Evolutionary conservation across 2,888 invertebrate genomes (phyloP).

Genomic region (Rotaria socialis): DNA sequence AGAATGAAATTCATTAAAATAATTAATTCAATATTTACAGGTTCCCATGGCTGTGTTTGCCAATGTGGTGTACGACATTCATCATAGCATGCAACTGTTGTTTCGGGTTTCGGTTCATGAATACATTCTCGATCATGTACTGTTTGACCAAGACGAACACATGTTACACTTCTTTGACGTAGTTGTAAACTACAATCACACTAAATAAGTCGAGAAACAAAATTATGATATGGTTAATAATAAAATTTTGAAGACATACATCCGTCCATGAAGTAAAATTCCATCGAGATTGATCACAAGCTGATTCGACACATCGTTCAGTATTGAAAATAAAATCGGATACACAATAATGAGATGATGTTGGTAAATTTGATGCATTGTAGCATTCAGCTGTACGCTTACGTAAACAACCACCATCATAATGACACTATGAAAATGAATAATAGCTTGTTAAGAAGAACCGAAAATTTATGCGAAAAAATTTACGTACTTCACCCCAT

Average conservation of each 20-base stretch:
- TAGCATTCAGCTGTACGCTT: background rate
- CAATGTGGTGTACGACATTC: background rate
- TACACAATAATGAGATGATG: slow-evolving; percentile 21
- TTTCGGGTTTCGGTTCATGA: slow-evolving; percentile 9
- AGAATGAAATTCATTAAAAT: background rate
- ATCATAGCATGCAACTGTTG: background rate
- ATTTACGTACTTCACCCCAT: background rate
- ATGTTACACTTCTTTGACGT: slow-evolving; percentile 11
- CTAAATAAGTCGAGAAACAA: background rate
- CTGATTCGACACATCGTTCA: background rate
- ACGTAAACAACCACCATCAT: background rate
- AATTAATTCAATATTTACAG: background rate
- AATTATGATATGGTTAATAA: background rate
- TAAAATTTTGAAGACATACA: background rate
- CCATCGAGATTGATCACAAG: slow-evolving; percentile 19
- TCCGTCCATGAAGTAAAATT: slow-evolving; percentile 19
- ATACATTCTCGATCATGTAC: background rate
- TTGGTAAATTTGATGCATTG: background rate
- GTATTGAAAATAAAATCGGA: background rate
- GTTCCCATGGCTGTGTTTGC: background rate
- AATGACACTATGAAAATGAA: background rate
- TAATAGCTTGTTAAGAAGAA: background rate
- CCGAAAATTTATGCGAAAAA: background rate
- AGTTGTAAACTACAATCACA: background rate
- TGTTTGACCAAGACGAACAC: background rate